phyloP scores from a whole-genome alignment of 2,797 vertebrate species.

The Pogoniulus pusillus region DNA sequence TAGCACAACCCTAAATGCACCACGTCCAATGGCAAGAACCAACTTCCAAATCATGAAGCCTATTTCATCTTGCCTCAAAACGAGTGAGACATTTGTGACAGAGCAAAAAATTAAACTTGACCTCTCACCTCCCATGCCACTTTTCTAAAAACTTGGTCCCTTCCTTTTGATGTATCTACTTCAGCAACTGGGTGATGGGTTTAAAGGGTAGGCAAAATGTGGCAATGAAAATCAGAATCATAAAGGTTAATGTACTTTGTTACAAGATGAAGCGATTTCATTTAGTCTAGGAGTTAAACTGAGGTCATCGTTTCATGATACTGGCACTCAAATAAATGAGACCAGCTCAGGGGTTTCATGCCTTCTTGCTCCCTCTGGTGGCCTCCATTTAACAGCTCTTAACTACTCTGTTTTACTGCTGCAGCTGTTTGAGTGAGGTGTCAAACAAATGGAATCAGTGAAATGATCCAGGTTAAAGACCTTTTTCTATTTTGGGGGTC shows the following conservation, averaged over 20 bases:
- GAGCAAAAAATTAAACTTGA: neutral
- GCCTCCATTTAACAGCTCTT: neutral
- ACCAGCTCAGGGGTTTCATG: neutral
- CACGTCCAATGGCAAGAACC: neutral
- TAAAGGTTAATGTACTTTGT: neutral
- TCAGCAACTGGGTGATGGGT: neutral
- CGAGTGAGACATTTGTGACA: neutral
- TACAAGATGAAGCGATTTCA: neutral
- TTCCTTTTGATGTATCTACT: neutral
- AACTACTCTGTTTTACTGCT: neutral
- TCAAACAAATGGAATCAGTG: neutral
- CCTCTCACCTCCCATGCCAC: neutral
- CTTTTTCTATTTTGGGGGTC: conserved; percentile 10
- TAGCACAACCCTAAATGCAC: neutral
- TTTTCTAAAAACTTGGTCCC: neutral
- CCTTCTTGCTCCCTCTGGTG: neutral
- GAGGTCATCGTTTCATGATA: neutral
- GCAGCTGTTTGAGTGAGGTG: neutral
- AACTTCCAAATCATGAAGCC: neutral
- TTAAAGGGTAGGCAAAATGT: neutral
- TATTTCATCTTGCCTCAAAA: neutral
- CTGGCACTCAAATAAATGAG: neutral
- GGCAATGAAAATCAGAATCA: neutral
- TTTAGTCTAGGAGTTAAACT: neutral
- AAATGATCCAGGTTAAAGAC: neutral